Evolutionary conservation across 2,888 invertebrate genomes (phyloP).

Genomic region (Meteorus cinctellus): DNA sequence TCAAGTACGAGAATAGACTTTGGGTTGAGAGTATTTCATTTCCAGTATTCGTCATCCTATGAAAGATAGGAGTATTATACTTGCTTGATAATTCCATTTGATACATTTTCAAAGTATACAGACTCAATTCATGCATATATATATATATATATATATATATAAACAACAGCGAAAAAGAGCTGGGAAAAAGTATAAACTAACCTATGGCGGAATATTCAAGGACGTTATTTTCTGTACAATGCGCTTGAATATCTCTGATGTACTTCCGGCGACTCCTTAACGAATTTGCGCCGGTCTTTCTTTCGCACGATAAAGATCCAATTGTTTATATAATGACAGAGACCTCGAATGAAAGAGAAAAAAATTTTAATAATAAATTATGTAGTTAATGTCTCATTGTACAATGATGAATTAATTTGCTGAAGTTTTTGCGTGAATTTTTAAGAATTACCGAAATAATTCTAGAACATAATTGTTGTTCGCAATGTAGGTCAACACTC

Average conservation of each 20-base stretch:
- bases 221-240: constrained; percentile 12
- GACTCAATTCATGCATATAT: not conserved
- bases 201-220: constrained; percentile 9
- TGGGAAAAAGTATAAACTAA: not conserved
- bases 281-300: constrained; percentile 14
- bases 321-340: constrained; percentile 21
- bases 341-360: constrained; percentile 12
- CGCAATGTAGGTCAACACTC: not conserved
- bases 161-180: not conserved
- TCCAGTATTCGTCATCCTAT: not conserved
- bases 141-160: not conserved
- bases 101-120: not conserved
- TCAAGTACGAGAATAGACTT: too few species aligned
- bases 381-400: not conserved
- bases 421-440: not conserved
- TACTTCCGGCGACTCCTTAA: constrained; percentile 29
- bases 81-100: not conserved
- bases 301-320: constrained; percentile 30
- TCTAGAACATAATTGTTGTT: not conserved
- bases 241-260: not conserved
- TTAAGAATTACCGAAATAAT: not conserved
- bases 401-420: not conserved
- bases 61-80: not conserved
- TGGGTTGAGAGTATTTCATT: too few species aligned
- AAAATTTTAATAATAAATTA: constrained; percentile 6